These are phyloP conservation scores for Erebia ligea DNA, from an alignment of 2,888 invertebrate genomes.

Conservation along the genomic window DNA sequence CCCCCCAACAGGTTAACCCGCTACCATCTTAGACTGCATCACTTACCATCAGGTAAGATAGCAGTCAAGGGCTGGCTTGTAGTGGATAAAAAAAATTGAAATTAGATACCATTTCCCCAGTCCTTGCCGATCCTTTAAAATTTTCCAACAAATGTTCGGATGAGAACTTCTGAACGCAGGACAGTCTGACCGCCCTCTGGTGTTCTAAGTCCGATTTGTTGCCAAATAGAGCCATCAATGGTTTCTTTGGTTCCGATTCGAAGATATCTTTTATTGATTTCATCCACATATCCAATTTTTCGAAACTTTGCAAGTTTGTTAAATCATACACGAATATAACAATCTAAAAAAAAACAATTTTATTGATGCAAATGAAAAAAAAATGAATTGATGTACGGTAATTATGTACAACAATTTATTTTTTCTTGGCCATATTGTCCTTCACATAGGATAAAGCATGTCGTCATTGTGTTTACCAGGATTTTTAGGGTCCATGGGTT, in stretches of 20 bases:
- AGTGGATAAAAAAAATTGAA: too few species aligned
- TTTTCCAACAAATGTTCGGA: conserved; percentile 84
- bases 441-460: neutral
- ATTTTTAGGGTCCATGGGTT: too few species aligned
- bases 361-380: conserved; percentile 1
- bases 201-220: conserved; percentile 90
- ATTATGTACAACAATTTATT: neutral
- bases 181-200: conserved; percentile 86
- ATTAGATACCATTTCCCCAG: conserved; percentile 86
- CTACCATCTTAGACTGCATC: too few species aligned
- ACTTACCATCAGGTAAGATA: too few species aligned
- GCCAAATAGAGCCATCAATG: conserved; percentile 85
- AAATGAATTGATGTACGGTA: neutral
- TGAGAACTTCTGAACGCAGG: conserved; percentile 85
- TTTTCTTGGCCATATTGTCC: neutral
- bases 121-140: conserved; percentile 87
- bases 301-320: conserved; percentile 91
- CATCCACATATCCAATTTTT: conserved; percentile 89
- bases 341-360: conserved; percentile 78
- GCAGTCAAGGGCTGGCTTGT: too few species aligned
- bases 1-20: too few species aligned
- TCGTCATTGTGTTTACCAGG: too few species aligned
- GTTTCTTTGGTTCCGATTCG: conserved; percentile 71
- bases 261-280: conserved; percentile 74
- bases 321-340: conserved; percentile 93